Conservation (phyloP, 2,888 invertebrate genomes). For the Gerris lacustris region DNA sequence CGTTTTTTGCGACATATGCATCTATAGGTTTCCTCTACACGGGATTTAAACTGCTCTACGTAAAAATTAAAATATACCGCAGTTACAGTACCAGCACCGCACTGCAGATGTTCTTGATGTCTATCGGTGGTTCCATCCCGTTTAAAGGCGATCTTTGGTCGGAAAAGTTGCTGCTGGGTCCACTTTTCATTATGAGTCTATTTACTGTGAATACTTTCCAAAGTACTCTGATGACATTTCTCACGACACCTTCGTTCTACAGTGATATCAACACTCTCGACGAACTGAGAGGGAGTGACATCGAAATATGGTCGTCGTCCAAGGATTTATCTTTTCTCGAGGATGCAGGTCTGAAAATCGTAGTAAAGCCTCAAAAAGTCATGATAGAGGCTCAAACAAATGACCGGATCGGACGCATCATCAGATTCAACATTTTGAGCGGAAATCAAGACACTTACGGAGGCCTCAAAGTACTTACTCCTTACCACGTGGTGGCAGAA, state of each 20-base stretch:
- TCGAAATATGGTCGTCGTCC: constrained; percentile 6
- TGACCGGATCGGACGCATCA: neutral
- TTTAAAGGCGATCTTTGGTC: neutral
- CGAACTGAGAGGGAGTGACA: constrained; percentile 1
- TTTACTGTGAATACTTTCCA: constrained; percentile 8
- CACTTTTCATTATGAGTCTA: constrained; percentile 6
- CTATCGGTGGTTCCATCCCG: neutral
- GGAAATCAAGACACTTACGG: neutral
- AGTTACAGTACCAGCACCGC: neutral
- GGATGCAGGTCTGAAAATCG: neutral
- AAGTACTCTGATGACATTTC: constrained; percentile 8
- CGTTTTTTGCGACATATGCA: neutral
- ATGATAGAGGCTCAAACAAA: neutral
- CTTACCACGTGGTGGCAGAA: constrained; percentile 8
- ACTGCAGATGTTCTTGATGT: neutral
- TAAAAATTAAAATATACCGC: neutral
- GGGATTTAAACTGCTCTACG: neutral
- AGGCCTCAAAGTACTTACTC: neutral
- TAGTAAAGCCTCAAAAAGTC: neutral
- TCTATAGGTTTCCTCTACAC: neutral
- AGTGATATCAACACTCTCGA: constrained; percentile 3
- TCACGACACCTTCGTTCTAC: neutral
- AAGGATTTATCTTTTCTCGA: constrained; percentile 5
- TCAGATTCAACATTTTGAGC: constrained; percentile 3
- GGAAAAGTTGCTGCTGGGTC: neutral